Evolutionary conservation across 2,888 invertebrate genomes (phyloP), one percentile per base, ranked within the genome.

Genomic region (Hemaris fuciformis): DNA sequence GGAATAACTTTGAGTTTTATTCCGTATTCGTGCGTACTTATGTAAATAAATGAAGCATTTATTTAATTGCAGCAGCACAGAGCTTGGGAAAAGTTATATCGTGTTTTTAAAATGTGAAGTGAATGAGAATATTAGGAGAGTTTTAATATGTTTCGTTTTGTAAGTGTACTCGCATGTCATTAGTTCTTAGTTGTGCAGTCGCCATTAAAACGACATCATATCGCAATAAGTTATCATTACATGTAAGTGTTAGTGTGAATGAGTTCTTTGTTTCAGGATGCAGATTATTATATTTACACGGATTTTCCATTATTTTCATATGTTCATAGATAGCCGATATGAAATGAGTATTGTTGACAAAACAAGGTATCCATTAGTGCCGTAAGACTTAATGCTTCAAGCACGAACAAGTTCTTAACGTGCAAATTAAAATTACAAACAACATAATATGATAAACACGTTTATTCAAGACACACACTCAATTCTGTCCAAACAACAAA

Each of bases 381-480:
- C 25, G 25, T 46, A 7, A 22, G 46, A n/a, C 22, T 61, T 61
- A 61, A 61, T 45, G 45, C 45, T 61, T 45, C 45, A 18, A 38
- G 22, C 59, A 64, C 56, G 61, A 53, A 59, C 59, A 27, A 41
- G 20, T 18, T 62, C 48, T 42, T 58, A 58, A 60, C 13, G 38
- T 56, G 41, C 46, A 59, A 61, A 56, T 57, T 82, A 82, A 82
- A 87, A 86, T 68, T 66, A 75, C 79, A 87, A 84, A 87, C 79
- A 84, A 63, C 62, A 75, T 80, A 83, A 81, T 88, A 80, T 79
- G 83, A 83, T 84, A 88, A 86, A 86, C 88, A 89, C 85, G 84
- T 91, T 91, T 92, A 91, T 90, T 89, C 83, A 77, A 70, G 78
- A 82, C 80, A 77, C 76, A 83, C 75, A 76, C 74, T 73, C 80